Conservation (phyloP, 2,797 vertebrate species). For the Salmo trutta region DNA sequence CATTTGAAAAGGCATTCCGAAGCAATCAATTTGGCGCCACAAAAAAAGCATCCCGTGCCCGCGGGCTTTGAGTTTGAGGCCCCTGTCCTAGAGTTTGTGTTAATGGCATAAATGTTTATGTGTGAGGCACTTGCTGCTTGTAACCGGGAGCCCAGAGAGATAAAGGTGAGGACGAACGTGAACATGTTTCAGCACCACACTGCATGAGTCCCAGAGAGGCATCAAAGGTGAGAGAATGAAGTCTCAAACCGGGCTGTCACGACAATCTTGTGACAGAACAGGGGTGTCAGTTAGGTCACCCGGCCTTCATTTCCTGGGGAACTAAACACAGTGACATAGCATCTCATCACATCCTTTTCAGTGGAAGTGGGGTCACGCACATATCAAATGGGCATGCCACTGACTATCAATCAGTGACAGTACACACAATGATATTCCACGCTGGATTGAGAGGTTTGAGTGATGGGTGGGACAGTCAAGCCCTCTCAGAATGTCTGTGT, state of each 20-base stretch:
- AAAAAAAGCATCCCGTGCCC: not conserved
- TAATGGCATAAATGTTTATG: not conserved
- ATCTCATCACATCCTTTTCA: not conserved
- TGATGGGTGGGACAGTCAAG: conserved; percentile 28
- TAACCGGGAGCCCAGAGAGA: not conserved
- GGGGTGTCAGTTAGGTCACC: not conserved
- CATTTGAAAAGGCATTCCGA: too few relatives aligned
- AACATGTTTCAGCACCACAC: not conserved
- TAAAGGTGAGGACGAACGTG: not conserved
- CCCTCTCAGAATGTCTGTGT: not conserved
- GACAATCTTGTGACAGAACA: not conserved
- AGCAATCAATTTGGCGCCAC: too few relatives aligned
- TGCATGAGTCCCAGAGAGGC: not conserved
- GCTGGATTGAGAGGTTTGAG: conserved; percentile 37
- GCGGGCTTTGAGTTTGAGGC: not conserved
- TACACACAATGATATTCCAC: conserved; percentile 18
- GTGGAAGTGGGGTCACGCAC: not conserved
- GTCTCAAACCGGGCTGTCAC: not conserved
- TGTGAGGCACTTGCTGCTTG: not conserved
- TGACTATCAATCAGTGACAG: conserved; percentile 1
- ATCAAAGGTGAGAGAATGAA: not conserved
- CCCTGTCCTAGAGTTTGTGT: not conserved
- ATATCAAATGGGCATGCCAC: not conserved
- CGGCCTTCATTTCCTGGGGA: not conserved
- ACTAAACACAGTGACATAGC: not conserved